Base-by-base conservation (phyloP, 1,140 invertebrate genomes). In the Oedothorax gibbosus region DNA sequence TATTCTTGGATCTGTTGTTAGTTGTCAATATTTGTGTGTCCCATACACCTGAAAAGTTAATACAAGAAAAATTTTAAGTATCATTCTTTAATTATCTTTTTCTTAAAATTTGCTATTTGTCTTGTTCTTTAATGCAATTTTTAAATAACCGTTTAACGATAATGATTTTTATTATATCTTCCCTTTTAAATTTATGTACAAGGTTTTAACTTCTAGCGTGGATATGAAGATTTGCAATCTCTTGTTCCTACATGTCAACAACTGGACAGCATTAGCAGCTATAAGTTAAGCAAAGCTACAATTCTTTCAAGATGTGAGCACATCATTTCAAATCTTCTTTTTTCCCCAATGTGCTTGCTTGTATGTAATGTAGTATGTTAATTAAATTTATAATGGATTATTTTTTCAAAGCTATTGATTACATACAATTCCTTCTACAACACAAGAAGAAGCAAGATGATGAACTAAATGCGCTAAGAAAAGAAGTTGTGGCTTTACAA, bases 211-310 rank as follows among this genome's bases (percentile, higher is more conserved):
- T 71, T 75, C 9, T 21, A 89, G 89, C 97, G 96, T 90, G 96
- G 97, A 2, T 98, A 98, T 90, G 96, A 97, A 90, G 94, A 94
- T 7, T 91, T 98, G 53, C 96, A 98, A 91, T 95, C 95, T 88
- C 90, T 99, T 86, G 97, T 99, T 7, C 98, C 97, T 3, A 96
- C 95, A 69, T 98, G 97, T 90, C 94, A 95, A 88, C 95, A 97
- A 89, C 91, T 93, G 53, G 95, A 94, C 73, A 94, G 96, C 88
- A 93, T 95, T 56, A 60, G 86, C 88, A 92, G 96, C 84, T 97
- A 98, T 89, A 99, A 99, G 91, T 92, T 98, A 51, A 99, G 97
- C 89, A 99, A 99, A 92, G 97, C 97, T 20, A 96, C 96, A 69
- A 95, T 98, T 75, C 91, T 98, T 35, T 96, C 98, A 90, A 96